Evolutionary conservation across 2,888 invertebrate species (phyloP).

Genomic region (Rhopalosiphum nymphaeae): DNA sequence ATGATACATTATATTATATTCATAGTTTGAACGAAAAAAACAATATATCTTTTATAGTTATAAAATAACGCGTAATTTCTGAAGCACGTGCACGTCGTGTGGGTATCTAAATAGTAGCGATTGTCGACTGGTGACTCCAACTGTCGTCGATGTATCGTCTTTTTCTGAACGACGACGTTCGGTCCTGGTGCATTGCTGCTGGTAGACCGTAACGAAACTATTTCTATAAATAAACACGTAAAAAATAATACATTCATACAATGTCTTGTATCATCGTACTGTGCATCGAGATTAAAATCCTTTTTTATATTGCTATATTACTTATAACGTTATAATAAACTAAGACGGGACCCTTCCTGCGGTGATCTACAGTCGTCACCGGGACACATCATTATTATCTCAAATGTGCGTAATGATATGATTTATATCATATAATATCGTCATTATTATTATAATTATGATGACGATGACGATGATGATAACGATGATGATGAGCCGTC

Average conservation of each 20-base stretch:
- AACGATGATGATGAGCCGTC: not conserved
- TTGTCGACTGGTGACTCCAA: not conserved
- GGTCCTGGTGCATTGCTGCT: not conserved
- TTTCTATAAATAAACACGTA: slow-evolving; percentile 7
- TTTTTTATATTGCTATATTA: not conserved
- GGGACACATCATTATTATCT: not conserved
- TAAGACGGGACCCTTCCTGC: not conserved
- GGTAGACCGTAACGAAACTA: not conserved
- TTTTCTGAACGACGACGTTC: not conserved
- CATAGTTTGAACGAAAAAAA: not conserved
- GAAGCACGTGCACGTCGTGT: not conserved
- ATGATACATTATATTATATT: not conserved
- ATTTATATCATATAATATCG: not conserved
- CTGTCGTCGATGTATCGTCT: not conserved
- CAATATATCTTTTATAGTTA: not conserved
- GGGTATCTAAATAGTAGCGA: not conserved
- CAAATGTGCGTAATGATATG: not conserved
- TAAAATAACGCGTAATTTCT: not conserved
- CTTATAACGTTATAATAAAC: not conserved
- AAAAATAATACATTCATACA: not conserved
- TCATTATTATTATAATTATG: not conserved
- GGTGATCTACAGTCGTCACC: not conserved
- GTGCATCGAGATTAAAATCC: not conserved
- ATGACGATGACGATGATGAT: not conserved
- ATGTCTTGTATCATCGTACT: too few relatives aligned